These are phyloP conservation scores for Scolopax bukidnonensis DNA, from an alignment of 2,797 vertebrate species.

Conservation along the genomic window DNA sequence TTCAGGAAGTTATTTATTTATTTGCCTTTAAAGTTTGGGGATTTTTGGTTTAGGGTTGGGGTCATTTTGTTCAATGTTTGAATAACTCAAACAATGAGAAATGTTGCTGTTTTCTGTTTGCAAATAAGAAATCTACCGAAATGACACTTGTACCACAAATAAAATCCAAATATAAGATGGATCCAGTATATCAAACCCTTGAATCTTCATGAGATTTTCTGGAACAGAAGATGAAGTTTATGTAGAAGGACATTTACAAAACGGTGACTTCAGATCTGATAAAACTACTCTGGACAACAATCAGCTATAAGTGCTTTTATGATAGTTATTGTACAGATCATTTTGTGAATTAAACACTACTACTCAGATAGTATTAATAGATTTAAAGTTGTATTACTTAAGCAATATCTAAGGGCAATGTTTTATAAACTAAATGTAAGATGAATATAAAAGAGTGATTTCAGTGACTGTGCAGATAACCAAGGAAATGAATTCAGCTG, in stretches of 20 bases:
- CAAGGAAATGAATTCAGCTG: neutral
- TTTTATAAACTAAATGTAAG: neutral
- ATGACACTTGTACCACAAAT: neutral
- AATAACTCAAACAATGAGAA: neutral
- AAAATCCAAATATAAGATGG: neutral
- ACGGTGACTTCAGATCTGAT: neutral
- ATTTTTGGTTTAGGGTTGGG: neutral
- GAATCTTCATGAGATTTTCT: neutral
- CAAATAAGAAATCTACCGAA: neutral
- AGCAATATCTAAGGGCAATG: neutral
- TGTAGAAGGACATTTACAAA: neutral
- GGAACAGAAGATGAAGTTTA: neutral
- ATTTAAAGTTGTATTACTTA: neutral
- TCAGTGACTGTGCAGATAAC: neutral
- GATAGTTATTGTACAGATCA: neutral
- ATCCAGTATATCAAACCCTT: neutral
- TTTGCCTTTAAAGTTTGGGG: neutral
- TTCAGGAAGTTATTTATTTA: neutral
- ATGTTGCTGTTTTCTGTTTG: neutral
- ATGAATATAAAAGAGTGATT: neutral
- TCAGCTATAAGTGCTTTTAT: neutral
- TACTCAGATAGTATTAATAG: neutral
- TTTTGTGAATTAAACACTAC: neutral
- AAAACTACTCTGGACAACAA: neutral
- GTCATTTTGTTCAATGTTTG: neutral